These are phyloP conservation scores for Trissolcus basalis DNA, from an alignment of 1,140 invertebrate genomes.

Conservation along the genomic window DNA sequence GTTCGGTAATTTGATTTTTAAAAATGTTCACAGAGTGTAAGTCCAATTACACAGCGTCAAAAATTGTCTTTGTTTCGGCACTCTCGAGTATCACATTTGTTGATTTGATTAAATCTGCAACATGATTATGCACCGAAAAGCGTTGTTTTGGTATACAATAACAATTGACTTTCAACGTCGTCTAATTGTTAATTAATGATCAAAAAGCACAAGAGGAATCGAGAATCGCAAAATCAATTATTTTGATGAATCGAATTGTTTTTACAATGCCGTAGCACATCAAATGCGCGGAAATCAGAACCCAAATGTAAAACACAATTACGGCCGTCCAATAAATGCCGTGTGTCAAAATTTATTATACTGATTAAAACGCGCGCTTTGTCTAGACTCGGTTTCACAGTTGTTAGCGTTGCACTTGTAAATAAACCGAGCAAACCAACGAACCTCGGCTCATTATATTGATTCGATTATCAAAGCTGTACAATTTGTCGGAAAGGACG, in stretches of 20 bases:
- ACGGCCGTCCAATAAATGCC: conserved; percentile 20
- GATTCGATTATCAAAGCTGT: conserved; percentile 35
- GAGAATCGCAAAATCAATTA: conserved; percentile 39
- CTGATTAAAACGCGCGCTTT: not conserved
- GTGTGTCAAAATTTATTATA: conserved; percentile 19
- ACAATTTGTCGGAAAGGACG: conserved; percentile 28
- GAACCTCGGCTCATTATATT: conserved; percentile 23
- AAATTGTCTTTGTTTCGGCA: conserved; percentile 17
- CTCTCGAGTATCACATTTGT: conserved; percentile 15
- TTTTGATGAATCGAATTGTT: conserved; percentile 43
- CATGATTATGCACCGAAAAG: conserved; percentile 30
- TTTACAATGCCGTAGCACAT: conserved; percentile 25
- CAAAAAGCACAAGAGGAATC: conserved; percentile 30
- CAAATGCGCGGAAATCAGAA: conserved; percentile 21
- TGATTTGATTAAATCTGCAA: conserved; percentile 38
- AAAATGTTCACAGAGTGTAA: not conserved
- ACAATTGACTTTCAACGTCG: conserved; percentile 28
- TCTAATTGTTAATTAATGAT: conserved; percentile 50
- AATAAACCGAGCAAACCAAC: conserved; percentile 12
- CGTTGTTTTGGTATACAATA: conserved; percentile 37
- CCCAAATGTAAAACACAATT: conserved; percentile 28
- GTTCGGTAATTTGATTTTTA: too few relatives aligned
- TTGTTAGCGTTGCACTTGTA: conserved; percentile 3
- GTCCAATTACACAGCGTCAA: not conserved
- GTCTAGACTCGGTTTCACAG: not conserved